Evolutionary conservation across 2,888 invertebrate species (phyloP), one percentile per base, ranked within the genome.

Genomic region (Homarus gammarus): DNA sequence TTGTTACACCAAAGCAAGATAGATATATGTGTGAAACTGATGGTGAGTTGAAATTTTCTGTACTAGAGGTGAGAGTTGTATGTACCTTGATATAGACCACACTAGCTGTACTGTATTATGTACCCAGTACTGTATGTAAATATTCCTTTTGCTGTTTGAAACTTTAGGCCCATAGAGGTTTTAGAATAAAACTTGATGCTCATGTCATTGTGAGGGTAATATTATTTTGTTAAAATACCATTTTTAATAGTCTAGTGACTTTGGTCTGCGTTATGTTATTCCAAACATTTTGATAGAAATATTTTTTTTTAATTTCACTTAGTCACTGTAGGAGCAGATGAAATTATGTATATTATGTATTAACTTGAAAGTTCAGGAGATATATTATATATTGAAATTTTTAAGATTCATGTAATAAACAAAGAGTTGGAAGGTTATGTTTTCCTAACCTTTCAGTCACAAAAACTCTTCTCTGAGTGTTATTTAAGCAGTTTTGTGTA

Each of bases 371-470:
- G 40, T 84, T 84, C 56, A 36, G 84, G 64, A 84, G 64, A 84
- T 84, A 84, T 84, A 84, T 84, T 70, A 33, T 78, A 78, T 78
- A 84, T 31, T 84, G 84, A 84, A 84, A 84, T 84, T 84, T 84
- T 77, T 84, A 84, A 84, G 75, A 84, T 75, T 84, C 73, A 75
- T 84, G 84, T 61, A 84, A 84, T 84, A 84, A 84, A 84, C 40
- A 77, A 84, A 77, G 64, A 64, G 31, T 61, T 56, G 38, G 36
- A n/a, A n/a, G 33, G 33, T 31, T n/a, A n/a, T 64, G 36, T 61
- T 61, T 61, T 61, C 64, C n/a, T 18, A 22, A 56, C 22, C 56
- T 22, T 3, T 3, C 18, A 22, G 18, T 56, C 18, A 49, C 10
- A 49, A 15, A 49, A 12, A 49, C 1, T 49, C n/a, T n/a, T n/a